Percentiles rank a stretch among this genome's conserved stretches.
Evolutionary conservation across 2,797 vertebrate species (phyloP).

Genomic region (Chiroxiphia lanceolata): DNA sequence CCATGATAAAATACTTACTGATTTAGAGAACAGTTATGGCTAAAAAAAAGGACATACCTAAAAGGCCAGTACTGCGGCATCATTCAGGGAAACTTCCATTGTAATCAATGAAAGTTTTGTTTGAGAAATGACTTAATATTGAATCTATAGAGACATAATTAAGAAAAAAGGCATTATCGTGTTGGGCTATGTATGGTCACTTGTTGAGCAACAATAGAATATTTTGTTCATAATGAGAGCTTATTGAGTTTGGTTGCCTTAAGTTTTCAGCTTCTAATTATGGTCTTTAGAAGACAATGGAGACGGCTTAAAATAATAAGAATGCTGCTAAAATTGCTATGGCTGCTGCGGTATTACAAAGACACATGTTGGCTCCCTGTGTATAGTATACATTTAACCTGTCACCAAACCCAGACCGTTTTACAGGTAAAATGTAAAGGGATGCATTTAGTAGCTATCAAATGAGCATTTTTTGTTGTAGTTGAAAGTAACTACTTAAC

Average conservation of each 20-base stretch:
- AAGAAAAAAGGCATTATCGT: not conserved
- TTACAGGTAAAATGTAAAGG: conserved; percentile 68
- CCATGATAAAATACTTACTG: not conserved
- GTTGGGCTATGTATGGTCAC: conserved; percentile 23
- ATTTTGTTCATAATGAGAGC: conserved; percentile 59
- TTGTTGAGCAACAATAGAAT: conserved; percentile 61
- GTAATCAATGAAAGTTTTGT: not conserved
- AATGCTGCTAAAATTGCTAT: conserved; percentile 63
- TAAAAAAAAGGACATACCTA: not conserved
- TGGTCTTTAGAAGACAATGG: conserved; percentile 75
- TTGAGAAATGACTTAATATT: not conserved
- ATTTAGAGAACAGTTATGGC: not conserved
- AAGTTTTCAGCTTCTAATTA: conserved; percentile 74
- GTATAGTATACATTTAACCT: conserved; percentile 69
- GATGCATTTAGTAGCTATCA: conserved; percentile 60
- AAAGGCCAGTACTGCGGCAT: not conserved
- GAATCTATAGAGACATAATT: not conserved
- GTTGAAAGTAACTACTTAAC: conserved; percentile 64
- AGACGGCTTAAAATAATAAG: conserved; percentile 73
- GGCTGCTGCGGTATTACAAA: conserved; percentile 53
- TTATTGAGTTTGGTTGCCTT: conserved; percentile 63
- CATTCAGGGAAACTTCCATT: not conserved
- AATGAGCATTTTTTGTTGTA: conserved; percentile 56
- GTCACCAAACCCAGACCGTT: conserved; percentile 68
- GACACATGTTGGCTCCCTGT: conserved; percentile 55